Evolutionary conservation across 2,888 invertebrate species (phyloP), one percentile per base, ranked within the genome.

Genomic region (Spisula subtruncata): DNA sequence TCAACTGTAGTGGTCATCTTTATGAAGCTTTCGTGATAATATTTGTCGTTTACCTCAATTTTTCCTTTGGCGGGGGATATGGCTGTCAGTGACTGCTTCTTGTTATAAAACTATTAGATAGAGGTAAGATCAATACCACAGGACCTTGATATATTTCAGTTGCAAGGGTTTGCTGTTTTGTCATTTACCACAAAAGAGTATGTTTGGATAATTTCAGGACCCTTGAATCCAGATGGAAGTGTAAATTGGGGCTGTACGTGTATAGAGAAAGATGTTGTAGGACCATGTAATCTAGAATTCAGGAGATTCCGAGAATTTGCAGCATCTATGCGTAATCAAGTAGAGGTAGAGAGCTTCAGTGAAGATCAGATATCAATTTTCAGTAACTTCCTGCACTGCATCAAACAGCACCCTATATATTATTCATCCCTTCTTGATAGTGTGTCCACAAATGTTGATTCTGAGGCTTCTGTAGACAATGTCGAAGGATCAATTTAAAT

Each of bases 201-300:
- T 51, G 51, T 51, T 51, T 14, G 14, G 14, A 8, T 25, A n/a
- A n/a, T 87, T 91, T 48, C 89, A 91, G 91, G 32, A 18, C 89
- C 91, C 0, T 46, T 90, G 1, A 66, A 84, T n/a, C 89, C 89
- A 25, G 88, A 89, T 80, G 91, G 91, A 20, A 84, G 83, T 8
- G 60, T 91, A n/a, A 91, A 91, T 85, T 91, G 89, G 89, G 84
- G 84, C 0, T 91, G 91, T 51, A 82, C 88, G 0, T 91, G 91
- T 86, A 91, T 91, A 48, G 91, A 91, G 48, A 85, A 79, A 81
- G 91, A 91, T 35, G 86, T 91, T 0, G 56, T 89, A 20, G 91
- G 91, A 29, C 91, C 91, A 20, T 91, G 91, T 86, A 91, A 91
- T 51, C 54, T 90, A 0, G 84, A 91, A 56, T 91, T 91, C 71